These are phyloP conservation scores for Hapalemur alaotrensis DNA, from an alignment of 2,797 vertebrate species.

Conservation along the genomic window DNA sequence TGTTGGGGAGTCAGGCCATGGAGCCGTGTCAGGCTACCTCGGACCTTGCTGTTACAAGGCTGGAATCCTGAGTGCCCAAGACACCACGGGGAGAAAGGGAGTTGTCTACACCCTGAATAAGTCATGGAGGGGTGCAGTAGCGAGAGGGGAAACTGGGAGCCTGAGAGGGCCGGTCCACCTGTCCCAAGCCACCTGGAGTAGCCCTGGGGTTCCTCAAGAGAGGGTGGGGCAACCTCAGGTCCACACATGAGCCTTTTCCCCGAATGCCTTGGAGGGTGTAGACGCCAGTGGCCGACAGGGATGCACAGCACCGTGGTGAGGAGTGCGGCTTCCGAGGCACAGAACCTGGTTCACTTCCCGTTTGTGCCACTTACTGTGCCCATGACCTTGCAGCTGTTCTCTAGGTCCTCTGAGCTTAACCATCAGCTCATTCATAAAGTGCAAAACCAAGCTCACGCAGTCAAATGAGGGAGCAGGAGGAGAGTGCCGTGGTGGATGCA, in stretches of 20 bases:
- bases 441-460: neutral
- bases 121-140: rapidly evolving
- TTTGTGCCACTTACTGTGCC: neutral
- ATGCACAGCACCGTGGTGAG: rapidly evolving
- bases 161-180: neutral
- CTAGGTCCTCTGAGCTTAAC: neutral
- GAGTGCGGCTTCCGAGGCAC: neutral
- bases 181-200: neutral
- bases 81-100: neutral
- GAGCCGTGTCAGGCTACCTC: rapidly evolving
- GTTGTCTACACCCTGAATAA: neutral
- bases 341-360: rapidly evolving
- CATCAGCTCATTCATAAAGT: neutral
- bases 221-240: neutral
- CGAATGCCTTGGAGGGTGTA: neutral
- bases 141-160: neutral
- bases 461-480: neutral
- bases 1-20: neutral
- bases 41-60: neutral
- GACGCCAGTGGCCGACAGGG: rapidly evolving
- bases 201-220: neutral
- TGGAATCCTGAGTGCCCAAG: neutral
- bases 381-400: neutral
- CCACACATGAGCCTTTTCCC: neutral
- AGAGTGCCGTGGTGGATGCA: neutral